Conservation (phyloP, 2,888 invertebrate species). For the Heliothis peltigera region DNA sequence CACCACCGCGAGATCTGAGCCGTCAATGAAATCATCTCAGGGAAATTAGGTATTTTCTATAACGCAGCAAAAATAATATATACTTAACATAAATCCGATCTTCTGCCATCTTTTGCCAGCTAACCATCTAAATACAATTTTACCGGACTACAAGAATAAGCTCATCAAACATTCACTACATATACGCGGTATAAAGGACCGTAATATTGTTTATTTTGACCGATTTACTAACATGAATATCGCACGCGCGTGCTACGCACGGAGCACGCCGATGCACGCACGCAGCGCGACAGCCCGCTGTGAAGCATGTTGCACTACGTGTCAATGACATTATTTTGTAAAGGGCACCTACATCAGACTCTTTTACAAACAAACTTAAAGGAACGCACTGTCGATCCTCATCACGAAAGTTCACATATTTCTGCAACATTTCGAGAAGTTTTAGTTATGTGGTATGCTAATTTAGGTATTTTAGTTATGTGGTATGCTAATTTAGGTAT, state of each 20-base stretch:
- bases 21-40: constrained; percentile 61
- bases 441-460: too few relatives aligned
- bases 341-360: constrained; percentile 41
- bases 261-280: constrained; percentile 35
- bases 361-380: constrained; percentile 9
- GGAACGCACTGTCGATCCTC: constrained; percentile 7
- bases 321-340: constrained; percentile 47
- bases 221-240: not conserved
- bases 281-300: constrained; percentile 47
- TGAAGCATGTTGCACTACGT: constrained; percentile 29
- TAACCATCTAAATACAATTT: too few relatives aligned
- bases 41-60: constrained; percentile 31
- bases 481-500: too few relatives aligned
- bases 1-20: constrained; percentile 26
- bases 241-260: constrained; percentile 14
- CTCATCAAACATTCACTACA: too few relatives aligned
- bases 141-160: too few relatives aligned
- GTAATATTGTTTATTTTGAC: not conserved
- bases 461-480: too few relatives aligned
- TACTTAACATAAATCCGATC: too few relatives aligned
- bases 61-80: not conserved
- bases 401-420: constrained; percentile 1
- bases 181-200: too few relatives aligned
- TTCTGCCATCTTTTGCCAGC: too few relatives aligned
- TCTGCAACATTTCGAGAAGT: not conserved